phyloP scores from a whole-genome alignment of 2,113 vertebrate genomes.

The Gadus macrocephalus region DNA sequence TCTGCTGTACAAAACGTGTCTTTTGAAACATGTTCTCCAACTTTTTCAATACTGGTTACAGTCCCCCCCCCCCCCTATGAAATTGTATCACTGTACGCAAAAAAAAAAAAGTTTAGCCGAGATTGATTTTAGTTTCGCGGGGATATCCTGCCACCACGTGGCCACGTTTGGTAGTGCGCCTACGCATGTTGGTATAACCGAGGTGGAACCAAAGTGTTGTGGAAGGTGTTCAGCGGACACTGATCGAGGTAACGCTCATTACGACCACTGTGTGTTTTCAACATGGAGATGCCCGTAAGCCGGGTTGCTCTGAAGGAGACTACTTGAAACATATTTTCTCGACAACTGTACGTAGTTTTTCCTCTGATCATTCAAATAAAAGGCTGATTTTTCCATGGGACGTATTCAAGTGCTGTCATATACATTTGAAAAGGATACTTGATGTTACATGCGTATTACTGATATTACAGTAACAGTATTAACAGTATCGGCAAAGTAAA shows the following conservation, averaged over 20 bases:
- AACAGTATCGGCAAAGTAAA: too few species aligned
- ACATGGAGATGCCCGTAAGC: slow-evolving; percentile 37
- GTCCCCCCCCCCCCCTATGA: neutral
- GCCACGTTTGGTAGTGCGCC: neutral
- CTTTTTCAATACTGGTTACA: neutral
- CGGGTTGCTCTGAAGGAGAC: slow-evolving; percentile 60
- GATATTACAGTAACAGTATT: too few species aligned
- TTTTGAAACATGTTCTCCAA: slow-evolving; percentile 4
- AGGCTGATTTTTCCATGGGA: neutral
- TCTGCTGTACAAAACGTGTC: neutral
- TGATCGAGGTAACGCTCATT: slow-evolving; percentile 22
- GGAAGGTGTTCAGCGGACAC: slow-evolving; percentile 13
- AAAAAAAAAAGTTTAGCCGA: neutral
- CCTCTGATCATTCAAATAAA: neutral
- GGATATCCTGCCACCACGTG: slow-evolving; percentile 32
- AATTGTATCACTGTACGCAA: neutral
- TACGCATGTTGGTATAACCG: neutral
- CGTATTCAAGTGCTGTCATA: neutral
- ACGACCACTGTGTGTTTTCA: slow-evolving; percentile 23
- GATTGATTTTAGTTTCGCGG: neutral
- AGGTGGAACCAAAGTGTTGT: slow-evolving; percentile 3
- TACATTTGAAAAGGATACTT: neutral
- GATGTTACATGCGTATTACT: neutral
- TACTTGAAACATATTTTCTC: neutral
- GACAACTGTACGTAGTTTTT: neutral